Percentiles rank a stretch among this genome's conserved stretches.
Evolutionary conservation across 2,113 vertebrate species (phyloP).

Genomic region (Psittacus erithacus): DNA sequence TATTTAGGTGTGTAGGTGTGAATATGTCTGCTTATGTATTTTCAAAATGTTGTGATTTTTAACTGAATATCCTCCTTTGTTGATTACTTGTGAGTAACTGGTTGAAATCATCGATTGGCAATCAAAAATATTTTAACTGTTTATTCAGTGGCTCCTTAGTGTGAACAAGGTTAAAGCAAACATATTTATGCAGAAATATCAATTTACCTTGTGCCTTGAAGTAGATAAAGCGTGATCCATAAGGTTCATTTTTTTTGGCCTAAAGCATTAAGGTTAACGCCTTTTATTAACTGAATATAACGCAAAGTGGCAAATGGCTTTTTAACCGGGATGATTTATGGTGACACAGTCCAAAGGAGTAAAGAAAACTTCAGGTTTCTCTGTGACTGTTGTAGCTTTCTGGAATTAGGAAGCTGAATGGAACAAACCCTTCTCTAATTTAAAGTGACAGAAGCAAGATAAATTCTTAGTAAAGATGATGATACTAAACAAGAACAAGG

Average conservation of each 20-base stretch:
- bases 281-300: constrained; percentile 36
- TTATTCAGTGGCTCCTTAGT: neutral
- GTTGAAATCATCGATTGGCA: neutral
- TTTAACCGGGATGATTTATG: constrained; percentile 36
- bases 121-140: neutral
- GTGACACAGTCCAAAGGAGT: constrained; percentile 20
- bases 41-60: neutral
- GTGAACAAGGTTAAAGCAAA: neutral
- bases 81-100: neutral
- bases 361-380: constrained; percentile 8
- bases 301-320: constrained; percentile 18
- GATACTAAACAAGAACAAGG: neutral
- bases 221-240: neutral
- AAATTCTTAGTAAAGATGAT: neutral
- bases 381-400: neutral
- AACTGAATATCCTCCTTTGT: neutral
- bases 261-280: neutral
- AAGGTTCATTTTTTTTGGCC: constrained; percentile 7
- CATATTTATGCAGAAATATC: neutral
- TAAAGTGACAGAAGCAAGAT: neutral
- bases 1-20: neutral
- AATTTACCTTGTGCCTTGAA: constrained; percentile 13
- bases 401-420: neutral
- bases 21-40: neutral
- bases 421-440: neutral